Conservation (phyloP, 2,113 vertebrate genomes). For the Anhinga rufa region DNA sequence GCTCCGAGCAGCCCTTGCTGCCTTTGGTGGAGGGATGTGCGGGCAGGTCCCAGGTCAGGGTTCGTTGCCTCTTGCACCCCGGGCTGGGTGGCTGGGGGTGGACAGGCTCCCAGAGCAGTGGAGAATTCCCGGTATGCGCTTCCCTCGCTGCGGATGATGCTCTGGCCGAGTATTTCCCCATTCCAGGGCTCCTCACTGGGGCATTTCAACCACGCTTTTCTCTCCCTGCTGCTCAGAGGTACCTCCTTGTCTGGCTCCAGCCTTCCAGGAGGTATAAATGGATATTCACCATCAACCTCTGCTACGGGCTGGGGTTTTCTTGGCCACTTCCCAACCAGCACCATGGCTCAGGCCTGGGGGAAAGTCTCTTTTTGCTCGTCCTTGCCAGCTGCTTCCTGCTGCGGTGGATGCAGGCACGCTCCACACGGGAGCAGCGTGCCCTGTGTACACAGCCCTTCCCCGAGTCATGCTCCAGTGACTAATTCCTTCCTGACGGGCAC, state of each 20-base stretch:
- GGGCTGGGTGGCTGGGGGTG: neutral
- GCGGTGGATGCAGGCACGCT: neutral
- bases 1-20: neutral
- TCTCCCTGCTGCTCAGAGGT: neutral
- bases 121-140: neutral
- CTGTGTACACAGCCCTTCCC: neutral
- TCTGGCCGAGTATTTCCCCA: accelerated
- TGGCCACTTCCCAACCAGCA: neutral
- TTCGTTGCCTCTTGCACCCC: neutral
- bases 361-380: neutral
- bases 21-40: neutral
- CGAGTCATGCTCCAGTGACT: neutral
- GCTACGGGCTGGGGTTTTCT: neutral
- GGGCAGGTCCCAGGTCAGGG: neutral
- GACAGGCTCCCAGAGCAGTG: accelerated
- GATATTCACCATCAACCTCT: neutral
- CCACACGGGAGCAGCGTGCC: neutral
- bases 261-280: neutral
- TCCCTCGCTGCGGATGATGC: neutral
- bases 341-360: neutral
- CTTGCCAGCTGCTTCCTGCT: neutral
- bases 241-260: neutral
- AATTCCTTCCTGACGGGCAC: neutral
- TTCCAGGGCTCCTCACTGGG: accelerated
- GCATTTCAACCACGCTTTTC: neutral